phyloP scores from a whole-genome alignment of 1,140 invertebrate genomes.

The Cherax quadricarinatus region DNA sequence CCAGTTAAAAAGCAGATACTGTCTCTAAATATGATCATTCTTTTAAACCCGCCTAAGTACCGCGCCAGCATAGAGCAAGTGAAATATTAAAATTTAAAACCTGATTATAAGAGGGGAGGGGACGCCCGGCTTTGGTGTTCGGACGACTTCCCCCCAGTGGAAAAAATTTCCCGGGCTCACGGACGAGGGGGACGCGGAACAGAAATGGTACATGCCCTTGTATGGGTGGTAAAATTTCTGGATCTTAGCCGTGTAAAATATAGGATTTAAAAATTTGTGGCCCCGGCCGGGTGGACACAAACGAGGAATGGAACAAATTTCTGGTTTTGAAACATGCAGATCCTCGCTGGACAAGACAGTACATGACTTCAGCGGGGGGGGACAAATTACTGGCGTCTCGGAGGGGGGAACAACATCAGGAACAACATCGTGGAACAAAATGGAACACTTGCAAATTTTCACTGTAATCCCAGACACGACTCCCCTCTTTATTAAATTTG shows the following conservation, averaged over 20 bases:
- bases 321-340: too few species aligned
- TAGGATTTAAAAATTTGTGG: too few species aligned
- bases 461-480: constrained; percentile 17
- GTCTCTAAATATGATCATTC: constrained; percentile 64
- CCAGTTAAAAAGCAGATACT: constrained; percentile 54
- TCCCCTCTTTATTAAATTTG: constrained; percentile 40
- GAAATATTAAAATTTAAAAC: constrained; percentile 63
- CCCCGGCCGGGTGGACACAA: too few species aligned
- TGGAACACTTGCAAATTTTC: constrained; percentile 6
- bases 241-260: too few species aligned
- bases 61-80: constrained; percentile 40
- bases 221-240: too few species aligned
- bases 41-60: constrained; percentile 54
- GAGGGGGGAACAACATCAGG: too few species aligned
- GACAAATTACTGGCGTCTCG: too few species aligned
- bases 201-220: background rate
- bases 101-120: constrained; percentile 58
- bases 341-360: too few species aligned
- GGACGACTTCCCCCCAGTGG: background rate
- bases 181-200: background rate
- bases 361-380: too few species aligned
- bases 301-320: too few species aligned
- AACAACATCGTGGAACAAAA: background rate
- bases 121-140: background rate
- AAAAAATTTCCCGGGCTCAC: background rate